Base-by-base conservation (phyloP, 2,888 invertebrate species). In the Tanytarsus gracilentus region DNA sequence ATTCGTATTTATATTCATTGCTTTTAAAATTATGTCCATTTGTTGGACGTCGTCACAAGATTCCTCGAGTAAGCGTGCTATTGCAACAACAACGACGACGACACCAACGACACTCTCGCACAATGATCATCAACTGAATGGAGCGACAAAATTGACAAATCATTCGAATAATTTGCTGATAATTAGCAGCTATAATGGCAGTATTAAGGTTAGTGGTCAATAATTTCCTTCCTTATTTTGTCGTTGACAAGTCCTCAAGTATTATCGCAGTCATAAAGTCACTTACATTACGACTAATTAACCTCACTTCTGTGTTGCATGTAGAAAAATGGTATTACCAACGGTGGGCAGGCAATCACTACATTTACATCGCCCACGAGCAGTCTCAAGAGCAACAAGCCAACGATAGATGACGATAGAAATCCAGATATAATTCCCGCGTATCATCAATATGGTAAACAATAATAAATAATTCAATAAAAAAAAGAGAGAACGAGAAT, bases 381-480 rank as follows among this genome's bases (percentile, higher is more conserved):
- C 14, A 58, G 58, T 30, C 29, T 58, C 3, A 44, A 48, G 21
- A 58, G 44, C 58, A 58, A 58, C 58, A 58, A 58, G 44, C 58
- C 48, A 18, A 16, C 21, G 21, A 2, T 26, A 59, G 64, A 64
- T 39, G 62, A 50, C 40, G 64, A 62, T 40, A 49, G 50, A 39
- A 82, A 83, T 70, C 82, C 82, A 6, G 82, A 83, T 69, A 77
- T 82, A 61, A 82, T 83, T 66, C 82, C 82, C 56, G 80, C 80
- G 62, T 58, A 44, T 48, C 58, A 58, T 27, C 82, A 82, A 75
- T 81, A 79, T 66, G 81, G 82, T 81, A 44, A 71, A 76, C n/a
- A n/a, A n/a, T 44, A 40, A 27, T 61, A 58, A 51, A 33, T 56
- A 48, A 58, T 58, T 58, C 58, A 58, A 58, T 58, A 30, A 29